Percentiles rank a stretch among this genome's conserved stretches.
Evolutionary conservation across 2,888 invertebrate genomes (phyloP).

Genomic region (Brachycybe producta): DNA sequence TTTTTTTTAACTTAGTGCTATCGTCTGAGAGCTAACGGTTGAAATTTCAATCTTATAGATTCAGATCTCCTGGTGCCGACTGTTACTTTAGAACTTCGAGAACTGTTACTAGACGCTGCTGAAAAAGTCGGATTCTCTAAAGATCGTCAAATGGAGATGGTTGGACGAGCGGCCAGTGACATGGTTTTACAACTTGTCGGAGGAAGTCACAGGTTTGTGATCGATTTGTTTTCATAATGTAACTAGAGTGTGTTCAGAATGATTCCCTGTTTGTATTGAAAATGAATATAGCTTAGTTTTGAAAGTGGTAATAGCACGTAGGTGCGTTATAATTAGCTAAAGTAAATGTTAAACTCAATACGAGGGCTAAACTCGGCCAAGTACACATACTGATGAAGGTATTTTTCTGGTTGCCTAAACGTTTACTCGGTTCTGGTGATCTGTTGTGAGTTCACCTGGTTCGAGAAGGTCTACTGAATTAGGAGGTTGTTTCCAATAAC

Average conservation of each 20-base stretch:
- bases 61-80: conserved; percentile 68
- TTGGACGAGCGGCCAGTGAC: conserved; percentile 72
- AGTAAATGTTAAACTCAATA: too few species aligned
- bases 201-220: conserved; percentile 50
- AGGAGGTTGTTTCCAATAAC: too few species aligned
- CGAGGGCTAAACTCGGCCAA: too few species aligned
- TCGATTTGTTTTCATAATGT: background rate
- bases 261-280: background rate
- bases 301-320: background rate
- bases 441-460: too few species aligned
- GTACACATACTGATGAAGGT: too few species aligned
- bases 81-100: conserved; percentile 51
- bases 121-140: conserved; percentile 51
- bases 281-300: background rate
- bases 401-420: too few species aligned
- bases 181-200: conserved; percentile 70
- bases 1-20: too few species aligned
- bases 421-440: too few species aligned
- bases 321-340: too few species aligned
- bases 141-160: conserved; percentile 55
- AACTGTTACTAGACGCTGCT: conserved; percentile 53
- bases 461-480: too few species aligned
- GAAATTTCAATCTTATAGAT: too few species aligned
- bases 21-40: too few species aligned
- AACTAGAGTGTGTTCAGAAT: background rate